Conservation (phyloP, 2,113 vertebrate genomes). For the Cephalopholis sonnerati region DNA sequence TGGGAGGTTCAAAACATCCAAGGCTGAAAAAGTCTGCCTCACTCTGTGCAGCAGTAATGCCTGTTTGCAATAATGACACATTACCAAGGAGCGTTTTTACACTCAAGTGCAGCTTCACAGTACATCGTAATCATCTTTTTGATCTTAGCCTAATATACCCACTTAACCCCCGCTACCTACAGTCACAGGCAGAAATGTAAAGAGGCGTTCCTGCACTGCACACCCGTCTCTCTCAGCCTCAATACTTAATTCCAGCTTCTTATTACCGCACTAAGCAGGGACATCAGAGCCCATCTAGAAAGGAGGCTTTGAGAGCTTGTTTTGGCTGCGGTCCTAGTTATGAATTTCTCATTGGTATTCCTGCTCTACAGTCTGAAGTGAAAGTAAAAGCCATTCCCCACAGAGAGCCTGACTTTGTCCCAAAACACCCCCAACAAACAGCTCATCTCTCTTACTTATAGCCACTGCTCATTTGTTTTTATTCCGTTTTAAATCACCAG, state of each 20-base stretch:
- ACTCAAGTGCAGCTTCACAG: slow-evolving; percentile 39
- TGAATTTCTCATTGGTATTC: slow-evolving; percentile 68
- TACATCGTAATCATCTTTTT: slow-evolving; percentile 55
- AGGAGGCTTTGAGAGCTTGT: slow-evolving; percentile 54
- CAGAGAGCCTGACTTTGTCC: slow-evolving; percentile 16
- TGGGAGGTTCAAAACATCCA: neutral
- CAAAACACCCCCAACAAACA: slow-evolving; percentile 6
- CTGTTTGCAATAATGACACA: slow-evolving; percentile 46
- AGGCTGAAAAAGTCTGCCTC: slow-evolving; percentile 6
- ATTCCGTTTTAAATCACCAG: slow-evolving; percentile 32
- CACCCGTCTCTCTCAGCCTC: slow-evolving; percentile 23
- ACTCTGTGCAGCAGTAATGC: slow-evolving; percentile 1
- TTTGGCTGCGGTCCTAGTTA: slow-evolving; percentile 55
- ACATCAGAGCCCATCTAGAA: slow-evolving; percentile 54
- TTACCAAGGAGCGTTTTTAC: slow-evolving; percentile 13
- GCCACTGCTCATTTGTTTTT: slow-evolving; percentile 27
- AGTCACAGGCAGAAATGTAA: slow-evolving; percentile 40
- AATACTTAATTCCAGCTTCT: slow-evolving; percentile 56
- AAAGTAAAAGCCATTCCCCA: slow-evolving; percentile 39
- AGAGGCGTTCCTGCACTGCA: slow-evolving; percentile 35
- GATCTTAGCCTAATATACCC: slow-evolving; percentile 57
- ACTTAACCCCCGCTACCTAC: slow-evolving; percentile 56
- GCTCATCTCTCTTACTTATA: slow-evolving; percentile 15
- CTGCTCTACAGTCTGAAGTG: slow-evolving; percentile 35
- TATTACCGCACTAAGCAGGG: slow-evolving; percentile 47